phyloP scores from a whole-genome alignment of 2,888 invertebrate genomes.

The Eupithecia subumbrata region DNA sequence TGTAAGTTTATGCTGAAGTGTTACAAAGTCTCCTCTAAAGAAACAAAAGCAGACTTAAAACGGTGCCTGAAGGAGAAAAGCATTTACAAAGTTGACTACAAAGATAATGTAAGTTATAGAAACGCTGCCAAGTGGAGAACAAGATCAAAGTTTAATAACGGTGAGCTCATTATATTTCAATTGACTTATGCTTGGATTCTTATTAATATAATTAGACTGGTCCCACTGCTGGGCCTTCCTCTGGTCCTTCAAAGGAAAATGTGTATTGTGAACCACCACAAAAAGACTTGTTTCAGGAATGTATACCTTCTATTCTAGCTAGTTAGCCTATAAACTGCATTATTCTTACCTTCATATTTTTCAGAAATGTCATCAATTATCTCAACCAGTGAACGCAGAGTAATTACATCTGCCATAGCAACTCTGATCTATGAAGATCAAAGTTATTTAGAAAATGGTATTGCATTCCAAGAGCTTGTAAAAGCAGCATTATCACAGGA shows the following conservation, averaged over 20 bases:
- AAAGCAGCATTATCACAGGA: slow-evolving; percentile 87
- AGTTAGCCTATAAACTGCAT: not conserved
- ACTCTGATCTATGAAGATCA: slow-evolving; percentile 89
- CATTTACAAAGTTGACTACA: slow-evolving; percentile 93
- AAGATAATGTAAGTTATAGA: slow-evolving; percentile 93
- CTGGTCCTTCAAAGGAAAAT: too few relatives aligned
- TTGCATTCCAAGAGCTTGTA: slow-evolving; percentile 87
- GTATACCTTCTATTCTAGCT: not conserved
- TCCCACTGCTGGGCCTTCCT: not conserved
- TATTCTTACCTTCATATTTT: slow-evolving; percentile 21
- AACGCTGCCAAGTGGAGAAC: slow-evolving; percentile 90
- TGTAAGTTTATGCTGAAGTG: slow-evolving; percentile 91
- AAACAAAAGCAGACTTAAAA: slow-evolving; percentile 88
- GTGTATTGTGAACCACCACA: too few relatives aligned
- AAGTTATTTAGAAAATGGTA: slow-evolving; percentile 88
- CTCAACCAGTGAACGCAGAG: slow-evolving; percentile 76
- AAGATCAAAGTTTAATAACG: slow-evolving; percentile 65
- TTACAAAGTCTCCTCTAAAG: slow-evolving; percentile 87
- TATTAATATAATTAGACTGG: not conserved
- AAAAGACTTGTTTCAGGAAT: not conserved
- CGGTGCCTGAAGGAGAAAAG: slow-evolving; percentile 89
- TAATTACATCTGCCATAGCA: slow-evolving; percentile 88
- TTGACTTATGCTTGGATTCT: not conserved
- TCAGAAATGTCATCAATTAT: slow-evolving; percentile 74
- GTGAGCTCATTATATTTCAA: slow-evolving; percentile 56